Evolutionary conservation across 2,888 invertebrate genomes (phyloP), one percentile per base, ranked within the genome.

Genomic region (Halictus ligatus): DNA sequence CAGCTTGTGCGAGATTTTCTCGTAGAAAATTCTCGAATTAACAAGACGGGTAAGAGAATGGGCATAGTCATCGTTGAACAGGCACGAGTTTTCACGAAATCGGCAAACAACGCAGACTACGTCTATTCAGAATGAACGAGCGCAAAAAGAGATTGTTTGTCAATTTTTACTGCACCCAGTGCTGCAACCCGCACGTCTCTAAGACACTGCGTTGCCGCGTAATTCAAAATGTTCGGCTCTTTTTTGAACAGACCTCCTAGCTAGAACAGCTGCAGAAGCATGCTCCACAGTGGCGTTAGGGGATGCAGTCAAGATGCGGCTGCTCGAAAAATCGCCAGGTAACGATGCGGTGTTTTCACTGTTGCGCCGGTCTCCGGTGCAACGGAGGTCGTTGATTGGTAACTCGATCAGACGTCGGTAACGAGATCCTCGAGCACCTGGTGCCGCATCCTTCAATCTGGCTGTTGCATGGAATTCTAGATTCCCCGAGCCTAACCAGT

Each of bases 381-480:
- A n/a, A n/a, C 58, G n/a, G 58, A 58, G 58, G 58, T 58, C 58
- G 58, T 58, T 58, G 58, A 58, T 58, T n/a, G 58, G 58, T 58
- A 58, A 58, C n/a, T 58, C 58, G 58, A 58, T 58, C 58, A n/a
- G 58, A 58, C n/a, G 58, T n/a, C n/a, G 58, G 58, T 58, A 58
- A 58, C 58, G 40, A 40, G 60, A 58, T 58, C n/a, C 58, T 58
- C 58, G 58, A n/a, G 58, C 12, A 58, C n/a, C 58, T 58, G n/a
- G 58, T n/a, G 58, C n/a, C 58, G n/a, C 58, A 58, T 58, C 58
- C 58, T 58, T 58, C 58, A 5, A 58, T 58, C 12, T n/a, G 58
- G n/a, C 58, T n/a, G 58, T 58, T 58, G 58, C 58, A 5, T 12
- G 58, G 58, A 58, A n/a, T 58, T n/a, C 58, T n/a, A 58, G 58